These are phyloP conservation scores for Plecotus auritus DNA, from an alignment of 2,113 vertebrate species.

Conservation along the genomic window DNA sequence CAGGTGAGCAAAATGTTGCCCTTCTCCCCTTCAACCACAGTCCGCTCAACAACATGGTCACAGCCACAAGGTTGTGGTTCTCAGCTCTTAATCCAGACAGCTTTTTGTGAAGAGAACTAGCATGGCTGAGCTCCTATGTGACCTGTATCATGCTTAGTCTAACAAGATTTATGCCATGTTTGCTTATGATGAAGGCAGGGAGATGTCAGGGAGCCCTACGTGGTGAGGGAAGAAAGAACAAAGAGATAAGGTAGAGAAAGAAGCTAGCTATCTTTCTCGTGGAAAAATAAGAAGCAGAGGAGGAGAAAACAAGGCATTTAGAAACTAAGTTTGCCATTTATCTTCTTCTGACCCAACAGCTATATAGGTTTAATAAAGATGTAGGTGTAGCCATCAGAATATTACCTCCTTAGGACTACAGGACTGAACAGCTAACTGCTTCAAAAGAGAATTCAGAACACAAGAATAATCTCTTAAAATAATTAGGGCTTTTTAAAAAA, in stretches of 20 bases:
- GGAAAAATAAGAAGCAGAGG: background rate
- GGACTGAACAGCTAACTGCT: background rate
- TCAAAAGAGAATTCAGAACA: background rate
- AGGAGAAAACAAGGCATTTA: background rate
- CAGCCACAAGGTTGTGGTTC: background rate
- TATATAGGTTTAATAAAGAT: background rate
- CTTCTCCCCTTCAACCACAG: background rate
- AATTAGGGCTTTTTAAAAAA: background rate
- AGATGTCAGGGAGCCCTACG: background rate
- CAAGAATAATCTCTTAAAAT: slow-evolving; percentile 1
- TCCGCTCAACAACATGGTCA: background rate
- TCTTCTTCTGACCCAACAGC: background rate
- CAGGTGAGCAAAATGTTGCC: background rate
- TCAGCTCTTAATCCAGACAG: background rate
- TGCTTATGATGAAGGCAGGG: background rate
- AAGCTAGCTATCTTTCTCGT: background rate
- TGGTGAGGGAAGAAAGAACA: background rate
- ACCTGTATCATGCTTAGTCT: background rate
- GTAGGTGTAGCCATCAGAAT: background rate
- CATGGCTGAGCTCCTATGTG: background rate
- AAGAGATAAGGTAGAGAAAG: background rate
- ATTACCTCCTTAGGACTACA: background rate
- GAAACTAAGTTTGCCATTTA: background rate
- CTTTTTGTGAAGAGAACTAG: background rate
- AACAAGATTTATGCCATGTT: background rate